Evolutionary conservation across 2,888 invertebrate genomes (phyloP).

Genomic region (Halocaridina rubra): DNA sequence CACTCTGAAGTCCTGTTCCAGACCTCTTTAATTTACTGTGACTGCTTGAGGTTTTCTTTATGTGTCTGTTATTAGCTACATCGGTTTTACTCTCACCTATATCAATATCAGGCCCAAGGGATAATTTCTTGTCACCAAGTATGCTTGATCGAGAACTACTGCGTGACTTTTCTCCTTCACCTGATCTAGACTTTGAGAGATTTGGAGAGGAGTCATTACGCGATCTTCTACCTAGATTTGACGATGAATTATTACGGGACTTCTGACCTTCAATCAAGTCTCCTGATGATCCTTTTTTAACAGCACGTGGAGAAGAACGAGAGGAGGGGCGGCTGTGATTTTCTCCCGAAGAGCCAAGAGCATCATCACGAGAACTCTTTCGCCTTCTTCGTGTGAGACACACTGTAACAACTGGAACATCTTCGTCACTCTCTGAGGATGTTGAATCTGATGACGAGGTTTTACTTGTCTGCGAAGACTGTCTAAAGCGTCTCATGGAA

Average conservation of each 20-base stretch:
- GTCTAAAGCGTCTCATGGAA: slow-evolving; percentile 44
- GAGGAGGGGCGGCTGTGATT: slow-evolving; percentile 45
- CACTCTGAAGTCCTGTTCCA: background rate
- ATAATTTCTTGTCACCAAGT: slow-evolving; percentile 39
- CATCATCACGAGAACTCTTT: slow-evolving; percentile 49
- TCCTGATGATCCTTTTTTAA: slow-evolving; percentile 25
- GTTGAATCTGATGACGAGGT: slow-evolving; percentile 42
- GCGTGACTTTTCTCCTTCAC: slow-evolving; percentile 34
- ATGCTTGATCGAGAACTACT: slow-evolving; percentile 38
- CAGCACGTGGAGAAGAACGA: slow-evolving; percentile 22
- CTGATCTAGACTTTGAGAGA: slow-evolving; percentile 31
- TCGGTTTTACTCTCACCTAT: slow-evolving; percentile 43
- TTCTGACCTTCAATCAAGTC: slow-evolving; percentile 7
- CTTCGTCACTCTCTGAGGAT: slow-evolving; percentile 54
- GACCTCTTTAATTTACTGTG: background rate
- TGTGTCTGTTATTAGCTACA: no score
- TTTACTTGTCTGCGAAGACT: slow-evolving; percentile 44
- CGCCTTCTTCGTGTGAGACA: slow-evolving; percentile 36
- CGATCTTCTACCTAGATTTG: background rate
- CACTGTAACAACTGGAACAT: slow-evolving; percentile 40
- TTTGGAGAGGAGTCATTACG: slow-evolving; percentile 38
- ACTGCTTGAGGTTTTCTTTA: background rate
- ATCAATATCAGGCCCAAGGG: slow-evolving; percentile 55
- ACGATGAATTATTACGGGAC: slow-evolving; percentile 46
- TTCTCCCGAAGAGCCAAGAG: slow-evolving; percentile 46